Evolutionary conservation across 2,888 invertebrate species (phyloP).

Genomic region (Timandra comae): DNA sequence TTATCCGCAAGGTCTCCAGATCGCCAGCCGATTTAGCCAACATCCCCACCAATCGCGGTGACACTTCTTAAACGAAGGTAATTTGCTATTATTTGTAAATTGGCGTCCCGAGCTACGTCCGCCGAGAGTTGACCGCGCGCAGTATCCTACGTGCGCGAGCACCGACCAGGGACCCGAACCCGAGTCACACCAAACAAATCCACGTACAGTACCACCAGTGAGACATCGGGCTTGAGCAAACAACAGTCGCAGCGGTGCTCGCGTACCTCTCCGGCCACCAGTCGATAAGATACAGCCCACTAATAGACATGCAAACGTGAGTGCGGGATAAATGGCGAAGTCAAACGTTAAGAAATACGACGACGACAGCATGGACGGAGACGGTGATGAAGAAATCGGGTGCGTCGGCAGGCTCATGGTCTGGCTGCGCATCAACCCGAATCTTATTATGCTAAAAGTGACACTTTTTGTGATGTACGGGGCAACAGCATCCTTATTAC

Average conservation of each 20-base stretch:
- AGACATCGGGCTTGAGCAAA: conserved; percentile 52
- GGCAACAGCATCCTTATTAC: conserved; percentile 88
- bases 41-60: conserved; percentile 73
- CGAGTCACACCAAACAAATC: conserved; percentile 34
- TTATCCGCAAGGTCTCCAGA: conserved; percentile 71
- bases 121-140: conserved; percentile 49
- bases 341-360: conserved; percentile 64
- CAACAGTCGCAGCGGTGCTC: conserved; percentile 45
- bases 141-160: conserved; percentile 62
- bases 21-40: conserved; percentile 69
- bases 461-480: conserved; percentile 90
- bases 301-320: conserved; percentile 56
- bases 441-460: conserved; percentile 87
- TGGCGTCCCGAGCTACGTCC: conserved; percentile 66
- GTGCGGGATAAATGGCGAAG: conserved; percentile 49
- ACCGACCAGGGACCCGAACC: conserved; percentile 41
- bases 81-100: conserved; percentile 76
- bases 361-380: conserved; percentile 65
- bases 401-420: conserved; percentile 63
- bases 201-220: conserved; percentile 22
- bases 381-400: conserved; percentile 50
- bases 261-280: conserved; percentile 49
- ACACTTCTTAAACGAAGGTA: conserved; percentile 76
- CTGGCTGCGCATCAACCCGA: conserved; percentile 81
- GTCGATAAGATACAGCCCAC: conserved; percentile 67